Evolutionary conservation across 2,888 invertebrate genomes (phyloP).

Genomic region (Lamproptera curius): DNA sequence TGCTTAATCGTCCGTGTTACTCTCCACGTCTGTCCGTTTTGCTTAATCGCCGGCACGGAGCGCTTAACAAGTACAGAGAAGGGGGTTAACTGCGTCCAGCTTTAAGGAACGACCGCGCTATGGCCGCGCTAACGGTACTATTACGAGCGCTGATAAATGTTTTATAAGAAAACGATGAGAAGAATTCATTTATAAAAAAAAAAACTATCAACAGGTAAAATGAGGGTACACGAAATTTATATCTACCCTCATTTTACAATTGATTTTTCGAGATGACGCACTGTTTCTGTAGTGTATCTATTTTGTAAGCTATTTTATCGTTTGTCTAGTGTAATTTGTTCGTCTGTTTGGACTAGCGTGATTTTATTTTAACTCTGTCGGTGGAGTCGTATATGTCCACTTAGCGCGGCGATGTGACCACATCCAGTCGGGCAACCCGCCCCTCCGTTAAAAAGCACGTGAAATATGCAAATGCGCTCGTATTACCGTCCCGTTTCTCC

Average conservation of each 20-base stretch:
- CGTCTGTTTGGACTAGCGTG: too few relatives aligned
- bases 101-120: constrained; percentile 16
- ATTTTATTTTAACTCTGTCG: constrained; percentile 3
- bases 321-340: too few relatives aligned
- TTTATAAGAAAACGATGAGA: too few relatives aligned
- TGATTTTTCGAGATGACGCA: too few relatives aligned
- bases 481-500: too few relatives aligned
- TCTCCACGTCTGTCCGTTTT: constrained; percentile 38
- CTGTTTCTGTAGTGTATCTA: too few relatives aligned
- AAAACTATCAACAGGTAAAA: too few relatives aligned
- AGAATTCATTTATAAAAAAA: too few relatives aligned
- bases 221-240: too few relatives aligned
- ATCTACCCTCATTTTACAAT: too few relatives aligned
- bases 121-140: constrained; percentile 10
- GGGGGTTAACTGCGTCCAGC: constrained; percentile 17
- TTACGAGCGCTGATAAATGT: constrained; percentile 5
- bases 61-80: constrained; percentile 17
- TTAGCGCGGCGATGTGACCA: constrained; percentile 5
- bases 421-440: constrained; percentile 25
- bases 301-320: too few relatives aligned
- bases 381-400: constrained; percentile 7
- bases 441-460: constrained; percentile 24
- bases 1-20: constrained; percentile 31
- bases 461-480: too few relatives aligned
- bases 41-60: constrained; percentile 36